Conservation (phyloP, 1,140 invertebrate species). For the Melipona quadrifasciata region DNA sequence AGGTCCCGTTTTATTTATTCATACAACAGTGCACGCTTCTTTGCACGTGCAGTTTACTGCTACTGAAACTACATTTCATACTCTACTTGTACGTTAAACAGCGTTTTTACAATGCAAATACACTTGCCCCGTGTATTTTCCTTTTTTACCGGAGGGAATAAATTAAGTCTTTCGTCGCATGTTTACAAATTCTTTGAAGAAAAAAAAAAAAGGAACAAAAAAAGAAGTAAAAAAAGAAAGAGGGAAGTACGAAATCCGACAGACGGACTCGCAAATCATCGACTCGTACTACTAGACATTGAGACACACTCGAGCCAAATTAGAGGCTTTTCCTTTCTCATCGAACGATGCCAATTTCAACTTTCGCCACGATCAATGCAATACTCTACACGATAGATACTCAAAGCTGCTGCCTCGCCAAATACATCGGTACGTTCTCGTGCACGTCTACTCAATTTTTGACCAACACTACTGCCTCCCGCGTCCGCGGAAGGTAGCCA, state of each 20-base stretch:
- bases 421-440: not conserved
- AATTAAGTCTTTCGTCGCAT: not conserved
- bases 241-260: not conserved
- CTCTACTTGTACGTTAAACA: constrained; percentile 28
- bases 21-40: constrained; percentile 34
- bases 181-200: not conserved
- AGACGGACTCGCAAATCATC: not conserved
- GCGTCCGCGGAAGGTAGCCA: not conserved
- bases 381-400: not conserved
- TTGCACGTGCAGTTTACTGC: constrained; percentile 36
- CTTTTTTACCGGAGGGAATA: not conserved
- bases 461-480: constrained; percentile 24
- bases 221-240: not conserved
- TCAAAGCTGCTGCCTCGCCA: not conserved
- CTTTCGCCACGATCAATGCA: not conserved
- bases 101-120: constrained; percentile 25
- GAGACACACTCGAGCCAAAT: not conserved
- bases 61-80: constrained; percentile 40
- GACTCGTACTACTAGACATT: constrained; percentile 1
- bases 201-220: not conserved
- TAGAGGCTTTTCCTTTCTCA: not conserved
- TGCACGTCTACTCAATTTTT: constrained; percentile 39
- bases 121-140: not conserved
- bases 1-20: constrained; percentile 61
- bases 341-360: not conserved